A percentile compares a stretch with the other conserved stretches of the same genome.
Conservation (phyloP, 2,113 vertebrate species). For the Solenodon paradoxus region DNA sequence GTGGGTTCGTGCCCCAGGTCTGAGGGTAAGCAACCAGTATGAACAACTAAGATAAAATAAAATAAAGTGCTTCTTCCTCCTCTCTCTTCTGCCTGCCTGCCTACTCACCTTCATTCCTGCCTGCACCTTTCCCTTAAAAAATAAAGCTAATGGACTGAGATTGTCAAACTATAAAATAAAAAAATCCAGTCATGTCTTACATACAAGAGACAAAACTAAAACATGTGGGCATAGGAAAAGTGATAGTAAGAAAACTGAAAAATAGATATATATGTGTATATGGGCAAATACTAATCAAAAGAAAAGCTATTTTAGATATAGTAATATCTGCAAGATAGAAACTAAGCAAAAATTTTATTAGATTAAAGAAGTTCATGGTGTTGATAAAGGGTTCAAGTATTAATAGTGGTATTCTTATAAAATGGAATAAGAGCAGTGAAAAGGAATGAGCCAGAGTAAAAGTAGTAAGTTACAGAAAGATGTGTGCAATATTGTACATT, state of each 20-base stretch:
- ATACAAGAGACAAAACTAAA: not conserved
- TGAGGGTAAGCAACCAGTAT: too few species aligned
- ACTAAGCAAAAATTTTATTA: not conserved
- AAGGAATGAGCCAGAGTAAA: not conserved
- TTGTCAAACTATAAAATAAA: not conserved
- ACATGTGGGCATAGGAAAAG: not conserved
- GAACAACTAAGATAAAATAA: too few species aligned
- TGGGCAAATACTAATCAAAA: not conserved
- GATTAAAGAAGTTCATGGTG: not conserved
- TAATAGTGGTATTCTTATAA: not conserved
- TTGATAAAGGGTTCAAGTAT: not conserved
- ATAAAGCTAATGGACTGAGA: too few species aligned
- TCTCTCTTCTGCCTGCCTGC: too few species aligned
- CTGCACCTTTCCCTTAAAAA: too few species aligned
- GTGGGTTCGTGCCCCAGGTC: too few species aligned
- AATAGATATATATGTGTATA: not conserved
- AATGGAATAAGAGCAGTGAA: not conserved
- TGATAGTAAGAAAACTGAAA: not conserved
- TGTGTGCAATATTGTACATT: not conserved
- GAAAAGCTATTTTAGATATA: not conserved
- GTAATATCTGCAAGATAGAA: not conserved
- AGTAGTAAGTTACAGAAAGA: not conserved
- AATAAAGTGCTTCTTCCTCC: too few species aligned
- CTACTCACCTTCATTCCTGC: too few species aligned
- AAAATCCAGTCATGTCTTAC: not conserved